Evolutionary conservation across 1,140 invertebrate genomes (phyloP), one percentile per base, ranked within the genome.

Genomic region (Drosophila takahashii): DNA sequence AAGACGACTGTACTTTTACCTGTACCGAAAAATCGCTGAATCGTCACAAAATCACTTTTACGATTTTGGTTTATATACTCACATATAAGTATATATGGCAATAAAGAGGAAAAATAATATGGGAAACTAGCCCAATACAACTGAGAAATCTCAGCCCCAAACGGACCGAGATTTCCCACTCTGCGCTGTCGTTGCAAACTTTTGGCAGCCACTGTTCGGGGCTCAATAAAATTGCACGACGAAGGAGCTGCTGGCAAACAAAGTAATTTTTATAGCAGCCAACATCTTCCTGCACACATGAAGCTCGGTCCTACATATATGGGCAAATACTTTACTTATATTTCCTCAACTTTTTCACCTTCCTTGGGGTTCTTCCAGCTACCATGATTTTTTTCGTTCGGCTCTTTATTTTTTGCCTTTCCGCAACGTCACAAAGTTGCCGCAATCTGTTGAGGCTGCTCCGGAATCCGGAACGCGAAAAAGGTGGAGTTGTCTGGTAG

Each of bases 1-100:
- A 42, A 44, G 27, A 44, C 32, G 29, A 66, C 47, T 77, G 41
- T 71, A 78, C 57, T 58, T 73, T 54, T 60, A 48, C 37, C 64
- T 65, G 54, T 42, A 32, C 41, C 41, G 26, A 60, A 59, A 67
- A 87, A 18, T 87, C 84, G 81, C 81, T 86, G 81, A 86, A 86
- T 86, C 81, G 81, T 86, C 81, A 77, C 83, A 87, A 86, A 85
- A 86, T 87, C 81, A 87, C 81, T 86, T 86, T 86, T 87, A 86
- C 81, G 81, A 86, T 86, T 83, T 87, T 87, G 81, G 83, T 81
- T 87, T 86, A 86, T 87, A 83, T 72, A 53, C 62, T 47, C 83
- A 57, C 34, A 69, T 37, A 34, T 52, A 22, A 9, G 37, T 22
- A 45, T 54, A 29, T 54, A 37, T 47, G 50, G 71, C 45, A 57